Evolutionary conservation across 2,113 vertebrate genomes (phyloP).

Genomic region (Nansenia antarctica): DNA sequence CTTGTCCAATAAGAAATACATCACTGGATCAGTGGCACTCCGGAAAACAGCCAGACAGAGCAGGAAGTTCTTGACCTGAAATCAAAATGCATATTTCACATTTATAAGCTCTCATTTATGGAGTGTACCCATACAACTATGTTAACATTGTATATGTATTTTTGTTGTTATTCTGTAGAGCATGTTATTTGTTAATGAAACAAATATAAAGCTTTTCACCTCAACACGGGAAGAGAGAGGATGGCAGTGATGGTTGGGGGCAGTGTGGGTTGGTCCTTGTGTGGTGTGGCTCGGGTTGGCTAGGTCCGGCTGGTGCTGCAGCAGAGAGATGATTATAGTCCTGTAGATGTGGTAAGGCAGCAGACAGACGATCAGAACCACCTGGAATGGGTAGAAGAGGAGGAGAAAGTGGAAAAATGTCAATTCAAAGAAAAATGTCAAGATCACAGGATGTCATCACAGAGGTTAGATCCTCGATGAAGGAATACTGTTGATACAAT

Average conservation of each 20-base stretch:
- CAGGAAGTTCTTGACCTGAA: slow-evolving; percentile 62
- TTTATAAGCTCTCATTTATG: neutral
- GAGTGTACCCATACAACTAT: neutral
- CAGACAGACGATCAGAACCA: slow-evolving; percentile 64
- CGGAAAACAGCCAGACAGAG: slow-evolving; percentile 57
- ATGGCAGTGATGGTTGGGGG: no score
- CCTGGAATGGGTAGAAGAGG: slow-evolving; percentile 15
- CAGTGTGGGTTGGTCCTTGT: no score
- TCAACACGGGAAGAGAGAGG: slow-evolving; percentile 58
- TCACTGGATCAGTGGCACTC: slow-evolving; percentile 58
- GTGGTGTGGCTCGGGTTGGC: neutral
- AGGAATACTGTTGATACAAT: no score
- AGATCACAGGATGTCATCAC: no score
- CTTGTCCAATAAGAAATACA: slow-evolving; percentile 69
- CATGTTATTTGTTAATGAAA: no score
- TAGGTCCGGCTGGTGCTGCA: neutral
- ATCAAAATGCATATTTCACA: neutral
- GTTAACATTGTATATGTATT: neutral
- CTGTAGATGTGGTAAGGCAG: slow-evolving; percentile 68
- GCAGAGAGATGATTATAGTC: slow-evolving; percentile 54
- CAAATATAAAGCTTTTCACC: slow-evolving; percentile 39
- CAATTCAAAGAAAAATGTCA: no score
- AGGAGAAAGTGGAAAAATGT: neutral
- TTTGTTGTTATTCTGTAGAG: no score
- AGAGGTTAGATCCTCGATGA: no score